A percentile compares a stretch with the other conserved stretches of the same genome.
Conservation (phyloP, 2,797 vertebrate species). For the Hafferia zeledoni region DNA sequence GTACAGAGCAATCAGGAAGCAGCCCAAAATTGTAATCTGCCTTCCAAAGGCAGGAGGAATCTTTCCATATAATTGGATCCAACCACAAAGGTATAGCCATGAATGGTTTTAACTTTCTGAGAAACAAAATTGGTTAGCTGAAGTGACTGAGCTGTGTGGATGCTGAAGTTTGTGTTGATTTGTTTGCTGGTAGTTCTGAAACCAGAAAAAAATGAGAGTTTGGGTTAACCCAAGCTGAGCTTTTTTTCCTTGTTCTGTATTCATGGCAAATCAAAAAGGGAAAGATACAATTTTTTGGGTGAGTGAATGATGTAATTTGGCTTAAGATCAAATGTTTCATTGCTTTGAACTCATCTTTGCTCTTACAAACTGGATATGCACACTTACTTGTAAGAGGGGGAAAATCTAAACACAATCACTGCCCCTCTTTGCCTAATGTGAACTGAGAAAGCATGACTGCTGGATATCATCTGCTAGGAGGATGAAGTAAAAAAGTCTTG, state of each 20-base stretch:
- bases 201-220: neutral
- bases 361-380: neutral
- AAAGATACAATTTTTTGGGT: conserved; percentile 1
- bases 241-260: neutral
- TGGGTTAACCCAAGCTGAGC: neutral
- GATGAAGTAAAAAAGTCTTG: neutral
- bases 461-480: neutral
- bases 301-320: neutral
- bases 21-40: neutral
- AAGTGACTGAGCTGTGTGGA: neutral
- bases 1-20: neutral
- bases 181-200: neutral
- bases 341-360: neutral
- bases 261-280: neutral
- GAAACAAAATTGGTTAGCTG: neutral
- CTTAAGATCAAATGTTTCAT: neutral
- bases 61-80: neutral
- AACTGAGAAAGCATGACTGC: neutral
- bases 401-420: neutral
- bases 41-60: conserved; percentile 14
- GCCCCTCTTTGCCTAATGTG: neutral
- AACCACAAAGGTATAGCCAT: neutral
- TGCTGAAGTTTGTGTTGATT: neutral
- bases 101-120: conserved; percentile 17
- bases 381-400: neutral